Percentiles rank a stretch among this genome's conserved stretches.
phyloP scores from a whole-genome alignment of 2,888 invertebrate genomes.

The Lycaena phlaeas region DNA sequence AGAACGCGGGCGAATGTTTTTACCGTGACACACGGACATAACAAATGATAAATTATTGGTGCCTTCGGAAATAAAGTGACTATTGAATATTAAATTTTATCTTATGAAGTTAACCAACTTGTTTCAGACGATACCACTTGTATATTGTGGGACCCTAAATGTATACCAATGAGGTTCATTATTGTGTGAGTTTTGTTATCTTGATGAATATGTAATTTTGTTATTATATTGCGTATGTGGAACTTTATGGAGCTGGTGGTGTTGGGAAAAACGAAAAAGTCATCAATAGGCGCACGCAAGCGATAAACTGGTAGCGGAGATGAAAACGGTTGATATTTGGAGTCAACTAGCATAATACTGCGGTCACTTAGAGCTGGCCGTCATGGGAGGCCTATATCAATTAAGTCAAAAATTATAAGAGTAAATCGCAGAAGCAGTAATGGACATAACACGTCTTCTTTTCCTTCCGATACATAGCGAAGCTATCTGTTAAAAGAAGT shows the following conservation, averaged over 20 bases:
- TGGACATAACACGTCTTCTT: too few species aligned
- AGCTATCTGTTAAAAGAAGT: too few species aligned
- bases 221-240: conserved; percentile 9
- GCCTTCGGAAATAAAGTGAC: too few species aligned
- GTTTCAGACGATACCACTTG: too few species aligned
- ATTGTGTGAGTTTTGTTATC: neutral
- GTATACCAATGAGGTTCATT: neutral
- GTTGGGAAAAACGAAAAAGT: conserved; percentile 8
- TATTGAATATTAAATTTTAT: conserved; percentile 5
- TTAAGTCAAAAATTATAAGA: too few species aligned
- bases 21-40: neutral
- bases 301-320: neutral
- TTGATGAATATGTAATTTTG: neutral
- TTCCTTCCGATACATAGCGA: too few species aligned
- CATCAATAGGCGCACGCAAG: neutral
- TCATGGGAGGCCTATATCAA: too few species aligned
- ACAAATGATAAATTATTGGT: too few species aligned
- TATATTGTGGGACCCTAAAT: neutral
- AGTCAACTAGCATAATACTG: too few species aligned
- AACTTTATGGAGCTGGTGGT: conserved; percentile 9
- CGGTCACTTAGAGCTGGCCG: too few species aligned
- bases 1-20: conserved; percentile 4
- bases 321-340: neutral
- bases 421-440: too few species aligned
- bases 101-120: too few species aligned